Evolutionary conservation across 2,113 vertebrate species (phyloP).

Genomic region (Calcarius ornatus): DNA sequence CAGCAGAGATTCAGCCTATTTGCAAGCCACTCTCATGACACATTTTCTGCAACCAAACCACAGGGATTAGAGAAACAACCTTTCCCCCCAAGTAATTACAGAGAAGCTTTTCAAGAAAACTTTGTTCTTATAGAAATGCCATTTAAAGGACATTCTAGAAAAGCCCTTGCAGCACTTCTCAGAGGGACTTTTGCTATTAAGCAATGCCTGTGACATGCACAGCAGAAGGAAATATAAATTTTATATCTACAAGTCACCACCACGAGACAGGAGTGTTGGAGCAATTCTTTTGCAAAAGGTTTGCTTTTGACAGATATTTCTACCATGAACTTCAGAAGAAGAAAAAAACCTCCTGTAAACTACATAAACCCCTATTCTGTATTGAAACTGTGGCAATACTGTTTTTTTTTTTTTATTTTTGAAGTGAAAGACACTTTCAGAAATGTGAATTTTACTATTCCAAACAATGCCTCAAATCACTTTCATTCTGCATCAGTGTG

Average conservation of each 20-base stretch:
- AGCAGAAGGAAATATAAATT: neutral
- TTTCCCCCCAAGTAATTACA: neutral
- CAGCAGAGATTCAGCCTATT: neutral
- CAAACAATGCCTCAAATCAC: neutral
- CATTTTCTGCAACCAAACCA: neutral
- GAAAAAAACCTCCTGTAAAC: neutral
- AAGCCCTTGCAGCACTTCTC: neutral
- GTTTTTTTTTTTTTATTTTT: neutral
- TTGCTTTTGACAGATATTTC: neutral
- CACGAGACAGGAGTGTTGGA: neutral
- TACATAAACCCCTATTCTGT: neutral
- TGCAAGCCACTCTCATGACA: neutral
- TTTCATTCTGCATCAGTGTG: neutral
- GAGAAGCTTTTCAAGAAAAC: neutral
- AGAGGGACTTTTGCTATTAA: neutral
- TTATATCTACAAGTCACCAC: neutral
- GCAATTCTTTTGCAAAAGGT: neutral
- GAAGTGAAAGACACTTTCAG: neutral
- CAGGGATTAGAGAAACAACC: constrained; percentile 2
- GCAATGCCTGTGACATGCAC: neutral
- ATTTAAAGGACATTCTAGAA: neutral
- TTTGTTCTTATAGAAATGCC: neutral
- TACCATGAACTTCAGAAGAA: neutral
- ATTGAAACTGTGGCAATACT: neutral
- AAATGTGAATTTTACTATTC: neutral